Evolutionary conservation across 2,113 vertebrate genomes (phyloP).

Genomic region (Martes martes): DNA sequence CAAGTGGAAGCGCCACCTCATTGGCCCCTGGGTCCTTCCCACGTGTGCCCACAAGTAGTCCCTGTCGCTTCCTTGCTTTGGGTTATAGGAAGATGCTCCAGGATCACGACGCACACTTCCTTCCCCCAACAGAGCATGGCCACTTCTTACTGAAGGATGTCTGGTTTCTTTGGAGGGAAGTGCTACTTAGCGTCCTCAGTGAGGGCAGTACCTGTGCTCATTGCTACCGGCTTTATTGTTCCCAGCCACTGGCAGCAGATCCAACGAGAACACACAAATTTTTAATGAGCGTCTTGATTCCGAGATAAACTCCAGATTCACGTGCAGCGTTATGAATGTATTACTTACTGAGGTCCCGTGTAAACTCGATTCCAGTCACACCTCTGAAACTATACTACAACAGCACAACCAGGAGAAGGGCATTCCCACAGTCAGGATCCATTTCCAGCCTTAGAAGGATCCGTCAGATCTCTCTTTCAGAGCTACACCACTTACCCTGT

Average conservation of each 20-base stretch:
- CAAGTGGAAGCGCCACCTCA: not conserved
- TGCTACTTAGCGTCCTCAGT: not conserved
- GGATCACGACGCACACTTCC: not conserved
- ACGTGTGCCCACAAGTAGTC: too few relatives aligned
- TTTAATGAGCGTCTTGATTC: not conserved
- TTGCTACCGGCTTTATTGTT: not conserved
- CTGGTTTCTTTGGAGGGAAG: not conserved
- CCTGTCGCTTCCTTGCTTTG: not conserved
- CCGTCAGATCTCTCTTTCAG: not conserved
- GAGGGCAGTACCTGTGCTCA: not conserved
- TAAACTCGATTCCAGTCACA: not conserved
- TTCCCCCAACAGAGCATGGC: not conserved
- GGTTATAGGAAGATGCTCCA: not conserved
- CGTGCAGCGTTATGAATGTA: not conserved
- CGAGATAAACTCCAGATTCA: not conserved
- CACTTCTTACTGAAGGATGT: not conserved
- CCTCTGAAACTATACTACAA: not conserved
- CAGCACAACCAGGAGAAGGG: not conserved
- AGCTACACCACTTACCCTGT: not conserved
- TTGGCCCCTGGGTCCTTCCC: not conserved
- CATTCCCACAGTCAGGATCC: not conserved
- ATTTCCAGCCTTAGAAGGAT: not conserved
- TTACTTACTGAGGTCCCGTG: not conserved
- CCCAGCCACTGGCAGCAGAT: not conserved
- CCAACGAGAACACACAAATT: not conserved